Conservation (phyloP, 2,797 vertebrate species). For the Neomorphus geoffroyi region DNA sequence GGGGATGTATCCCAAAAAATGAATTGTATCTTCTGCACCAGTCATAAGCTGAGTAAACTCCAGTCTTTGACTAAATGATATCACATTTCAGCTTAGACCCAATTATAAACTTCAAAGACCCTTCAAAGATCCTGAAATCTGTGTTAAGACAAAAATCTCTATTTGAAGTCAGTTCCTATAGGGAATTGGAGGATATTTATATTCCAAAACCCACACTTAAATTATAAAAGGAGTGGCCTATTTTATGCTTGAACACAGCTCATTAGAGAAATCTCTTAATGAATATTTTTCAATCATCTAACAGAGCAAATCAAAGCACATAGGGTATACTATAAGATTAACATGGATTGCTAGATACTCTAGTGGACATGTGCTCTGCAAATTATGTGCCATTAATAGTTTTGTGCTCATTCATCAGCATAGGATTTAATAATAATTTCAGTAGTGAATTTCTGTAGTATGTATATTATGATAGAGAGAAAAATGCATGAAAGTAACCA, state of each 20-base stretch:
- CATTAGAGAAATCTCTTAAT: conserved; percentile 64
- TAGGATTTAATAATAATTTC: conserved; percentile 25
- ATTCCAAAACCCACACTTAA: conserved; percentile 1
- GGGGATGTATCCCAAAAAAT: background rate
- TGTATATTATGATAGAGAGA: background rate
- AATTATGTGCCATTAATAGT: conserved; percentile 39
- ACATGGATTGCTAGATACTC: conserved; percentile 1
- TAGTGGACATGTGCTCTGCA: background rate
- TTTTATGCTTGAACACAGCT: conserved; percentile 52
- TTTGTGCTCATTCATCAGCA: conserved; percentile 52
- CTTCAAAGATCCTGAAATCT: conserved; percentile 59
- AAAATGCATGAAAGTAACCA: background rate
- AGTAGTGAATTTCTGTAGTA: background rate
- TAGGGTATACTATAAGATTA: conserved; percentile 1
- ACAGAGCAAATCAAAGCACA: conserved; percentile 43
- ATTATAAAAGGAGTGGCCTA: conserved; percentile 61
- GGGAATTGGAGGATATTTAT: conserved; percentile 56
- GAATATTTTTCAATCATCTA: conserved; percentile 61
- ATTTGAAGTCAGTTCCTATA: conserved; percentile 47
- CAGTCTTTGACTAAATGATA: background rate
- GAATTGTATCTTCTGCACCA: background rate
- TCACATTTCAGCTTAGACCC: conserved; percentile 14
- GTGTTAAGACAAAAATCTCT: conserved; percentile 52
- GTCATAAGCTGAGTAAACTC: background rate
- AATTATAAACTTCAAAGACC: conserved; percentile 67